phyloP scores from a whole-genome alignment of 1,140 invertebrate genomes.

The Heliconius melpomene region DNA sequence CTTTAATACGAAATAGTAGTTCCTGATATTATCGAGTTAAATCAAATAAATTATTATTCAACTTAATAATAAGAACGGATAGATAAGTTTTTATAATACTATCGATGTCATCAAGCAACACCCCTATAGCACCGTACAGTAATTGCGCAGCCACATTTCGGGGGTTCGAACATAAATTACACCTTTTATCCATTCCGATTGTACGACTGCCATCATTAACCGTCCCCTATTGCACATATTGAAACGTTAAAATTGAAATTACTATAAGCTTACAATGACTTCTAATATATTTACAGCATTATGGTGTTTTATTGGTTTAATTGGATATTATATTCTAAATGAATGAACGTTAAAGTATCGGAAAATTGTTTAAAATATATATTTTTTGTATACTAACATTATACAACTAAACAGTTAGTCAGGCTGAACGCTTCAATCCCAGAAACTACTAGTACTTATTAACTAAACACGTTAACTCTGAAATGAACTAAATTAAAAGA shows the following conservation, averaged over 20 bases:
- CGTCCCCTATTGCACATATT: conserved; percentile 47
- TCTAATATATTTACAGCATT: conserved; percentile 16
- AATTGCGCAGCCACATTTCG: conserved; percentile 68
- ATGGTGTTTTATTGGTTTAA: neutral
- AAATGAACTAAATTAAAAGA: too few species aligned
- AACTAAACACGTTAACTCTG: too few species aligned
- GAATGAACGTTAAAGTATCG: neutral
- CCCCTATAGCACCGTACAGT: conserved; percentile 47
- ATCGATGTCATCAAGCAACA: conserved; percentile 29
- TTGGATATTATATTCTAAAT: neutral
- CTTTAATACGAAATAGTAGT: too few species aligned
- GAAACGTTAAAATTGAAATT: conserved; percentile 35
- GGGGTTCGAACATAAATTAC: conserved; percentile 71
- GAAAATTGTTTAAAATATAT: too few species aligned
- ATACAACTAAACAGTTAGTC: too few species aligned
- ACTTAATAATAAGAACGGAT: too few species aligned
- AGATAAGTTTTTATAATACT: conserved; percentile 21
- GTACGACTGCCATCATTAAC: conserved; percentile 69
- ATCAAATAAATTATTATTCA: too few species aligned
- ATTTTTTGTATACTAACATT: too few species aligned
- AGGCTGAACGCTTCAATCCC: too few species aligned
- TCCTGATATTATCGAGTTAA: too few species aligned
- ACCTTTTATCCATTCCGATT: conserved; percentile 73
- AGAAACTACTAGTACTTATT: too few species aligned
- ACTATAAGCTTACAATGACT: neutral